phyloP scores from a whole-genome alignment of 2,113 vertebrate genomes.

The Halichoeres trimaculatus region DNA sequence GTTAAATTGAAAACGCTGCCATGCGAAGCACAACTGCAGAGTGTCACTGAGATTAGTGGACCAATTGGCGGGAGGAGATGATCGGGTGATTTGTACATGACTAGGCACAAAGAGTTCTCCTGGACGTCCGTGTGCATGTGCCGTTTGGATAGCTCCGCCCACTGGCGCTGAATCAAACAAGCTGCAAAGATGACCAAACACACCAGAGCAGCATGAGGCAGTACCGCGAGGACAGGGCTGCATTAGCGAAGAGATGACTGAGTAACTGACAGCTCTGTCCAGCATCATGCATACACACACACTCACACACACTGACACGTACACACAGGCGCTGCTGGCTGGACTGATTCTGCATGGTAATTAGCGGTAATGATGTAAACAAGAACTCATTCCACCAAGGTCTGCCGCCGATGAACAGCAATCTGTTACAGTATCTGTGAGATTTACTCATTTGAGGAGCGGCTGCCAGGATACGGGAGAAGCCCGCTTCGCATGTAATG shows the following conservation, averaged over 20 bases:
- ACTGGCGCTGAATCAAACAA: slow-evolving; percentile 3
- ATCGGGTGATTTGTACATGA: slow-evolving; percentile 26
- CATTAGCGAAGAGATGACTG: slow-evolving; percentile 60
- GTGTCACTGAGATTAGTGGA: slow-evolving; percentile 28
- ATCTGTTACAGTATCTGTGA: slow-evolving; percentile 76
- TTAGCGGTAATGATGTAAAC: slow-evolving; percentile 83
- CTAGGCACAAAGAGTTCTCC: slow-evolving; percentile 6
- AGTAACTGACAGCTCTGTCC: slow-evolving; percentile 52
- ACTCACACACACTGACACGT: slow-evolving; percentile 25
- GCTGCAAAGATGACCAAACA: not conserved
- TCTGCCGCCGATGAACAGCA: slow-evolving; percentile 62
- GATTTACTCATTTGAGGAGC: slow-evolving; percentile 37
- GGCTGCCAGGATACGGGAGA: slow-evolving; percentile 34
- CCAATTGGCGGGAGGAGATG: slow-evolving; percentile 25
- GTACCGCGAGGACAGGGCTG: slow-evolving; percentile 28
- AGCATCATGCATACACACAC: not conserved
- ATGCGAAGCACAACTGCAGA: slow-evolving; percentile 64
- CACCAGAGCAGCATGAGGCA: not conserved
- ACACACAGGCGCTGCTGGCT: slow-evolving; percentile 35
- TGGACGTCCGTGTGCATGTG: slow-evolving; percentile 28
- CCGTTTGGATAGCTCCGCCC: slow-evolving; percentile 29
- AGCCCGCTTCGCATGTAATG: slow-evolving; percentile 38
- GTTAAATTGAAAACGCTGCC: slow-evolving; percentile 77
- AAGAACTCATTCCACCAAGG: slow-evolving; percentile 70
- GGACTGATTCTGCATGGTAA: slow-evolving; percentile 72